Base-by-base conservation (phyloP, 2,888 invertebrate genomes). In the Drosophila sordidula region DNA sequence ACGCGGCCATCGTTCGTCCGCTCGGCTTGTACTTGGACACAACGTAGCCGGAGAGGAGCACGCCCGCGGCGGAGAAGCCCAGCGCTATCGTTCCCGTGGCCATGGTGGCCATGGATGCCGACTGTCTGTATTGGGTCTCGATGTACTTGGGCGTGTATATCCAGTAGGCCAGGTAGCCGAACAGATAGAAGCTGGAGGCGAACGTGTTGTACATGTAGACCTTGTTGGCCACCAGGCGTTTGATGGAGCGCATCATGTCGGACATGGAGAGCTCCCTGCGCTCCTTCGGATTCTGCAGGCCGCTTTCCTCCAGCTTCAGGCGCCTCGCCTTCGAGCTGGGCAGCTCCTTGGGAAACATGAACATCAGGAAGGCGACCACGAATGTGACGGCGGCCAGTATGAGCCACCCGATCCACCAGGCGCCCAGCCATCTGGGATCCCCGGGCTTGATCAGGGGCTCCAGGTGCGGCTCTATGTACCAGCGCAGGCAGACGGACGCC, bases 91-190 rank as follows among this genome's bases (percentile, higher is more conserved):
- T 94, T 47, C 95, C 97, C 51, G 96, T 95, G 46, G 96, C 94
- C 71, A 96, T 93, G 76, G 95, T 96, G 12, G 74, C 81, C 42
- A 93, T 94, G 0, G 95, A 95, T 0, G 96, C 96, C 0, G 96
- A 95, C 78, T 95, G 95, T 61, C 94, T 94, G 91, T 95, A 97
- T 91, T 96, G 96, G 0, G 95, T 95, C 92, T 97, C 96, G 64
- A 97, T 95, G 84, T 96, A 96, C 90, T 97, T 97, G 0, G 96
- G 96, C 87, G 96, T 94, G 86, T 95, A 97, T 47, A 96, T 95
- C 94, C 96, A 96, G 83, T 95, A 95, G 0, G 96, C 95, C 93
- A 94, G 93, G 88, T 95, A 95, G 0, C 95, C 95, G 77, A 95
- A 93, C 61, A 95, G 93, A 80, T 95, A 96, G 70, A 95, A 95